Evolutionary conservation across 2,888 invertebrate species (phyloP), one percentile per base, ranked within the genome.

Genomic region (Lottia gigantea): DNA sequence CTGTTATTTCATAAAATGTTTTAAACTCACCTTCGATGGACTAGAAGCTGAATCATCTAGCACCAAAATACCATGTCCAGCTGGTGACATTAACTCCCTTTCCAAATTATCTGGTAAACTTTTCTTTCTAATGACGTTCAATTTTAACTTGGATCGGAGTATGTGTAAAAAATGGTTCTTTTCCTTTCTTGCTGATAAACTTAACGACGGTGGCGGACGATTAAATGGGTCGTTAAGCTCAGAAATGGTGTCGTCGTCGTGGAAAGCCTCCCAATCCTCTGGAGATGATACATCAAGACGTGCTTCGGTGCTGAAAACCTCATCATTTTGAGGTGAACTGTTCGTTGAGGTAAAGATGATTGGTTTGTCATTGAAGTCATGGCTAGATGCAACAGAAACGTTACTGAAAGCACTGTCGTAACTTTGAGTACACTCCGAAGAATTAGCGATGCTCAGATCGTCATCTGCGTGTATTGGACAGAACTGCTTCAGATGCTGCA

Each of bases 401-500:
- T 64, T 63, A 61, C 69, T 69, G 45, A 69, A 62, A 19, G 69
- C 65, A 31, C 69, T 69, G 46, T 69, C 69, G 19, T 64, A 64
- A 46, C 69, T 69, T n/a, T 65, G 65, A n/a, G 49, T 69, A 12
- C 46, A 55, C 46, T 46, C 65, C 16, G 62, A 49, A 66, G 66
- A 23, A 25, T 67, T 71, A 25, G 45, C 25, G 25, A 64, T 62
- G 40, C 64, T 61, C 0, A 67, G 23, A 49, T 61, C 68, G 47
- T 70, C 68, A 45, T 67, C 72, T 45, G 71, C 73, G 46, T 71
- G 72, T 15, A 84, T 77, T 72, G 77, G 80, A 62, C 76, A 78
- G 0, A 82, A 78, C 68, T 83, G 82, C 71, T 82, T 83, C 16
- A 85, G 66, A 8, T 79, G 79, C 31, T 80, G 79, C 40, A 85